A percentile compares a stretch with the other conserved stretches of the same genome.
Evolutionary conservation across 2,888 invertebrate species (phyloP).

Genomic region (Cotesia congregata): DNA sequence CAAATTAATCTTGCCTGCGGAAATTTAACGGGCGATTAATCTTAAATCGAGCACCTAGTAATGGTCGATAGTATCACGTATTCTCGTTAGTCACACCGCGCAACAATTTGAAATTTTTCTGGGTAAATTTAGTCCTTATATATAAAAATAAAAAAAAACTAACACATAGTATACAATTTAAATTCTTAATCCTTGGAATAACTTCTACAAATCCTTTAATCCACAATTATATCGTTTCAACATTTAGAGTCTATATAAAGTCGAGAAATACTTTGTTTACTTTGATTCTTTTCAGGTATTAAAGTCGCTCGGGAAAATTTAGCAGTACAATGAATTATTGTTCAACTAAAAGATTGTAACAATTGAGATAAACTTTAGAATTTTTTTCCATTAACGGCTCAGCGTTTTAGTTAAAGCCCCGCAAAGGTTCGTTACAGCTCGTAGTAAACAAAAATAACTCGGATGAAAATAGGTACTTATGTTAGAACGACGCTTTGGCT

Average conservation of each 20-base stretch:
- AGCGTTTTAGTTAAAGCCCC: background rate
- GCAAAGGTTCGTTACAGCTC: background rate
- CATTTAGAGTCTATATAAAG: too few species aligned
- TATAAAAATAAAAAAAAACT: too few species aligned
- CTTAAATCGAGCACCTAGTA: background rate
- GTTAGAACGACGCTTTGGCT: background rate
- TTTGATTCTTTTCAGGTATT: background rate
- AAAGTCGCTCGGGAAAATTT: background rate
- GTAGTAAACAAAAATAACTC: slow-evolving; percentile 28
- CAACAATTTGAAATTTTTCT: background rate
- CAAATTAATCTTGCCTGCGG: background rate
- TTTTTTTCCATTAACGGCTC: background rate
- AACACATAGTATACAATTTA: too few species aligned
- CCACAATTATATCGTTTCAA: too few species aligned
- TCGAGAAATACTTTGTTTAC: background rate
- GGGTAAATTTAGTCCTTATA: background rate
- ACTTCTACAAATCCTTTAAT: background rate
- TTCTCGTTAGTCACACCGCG: background rate
- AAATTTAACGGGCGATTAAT: background rate
- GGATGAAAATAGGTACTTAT: slow-evolving; percentile 31
- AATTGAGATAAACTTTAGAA: background rate
- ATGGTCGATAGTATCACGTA: background rate
- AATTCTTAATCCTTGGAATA: too few species aligned
- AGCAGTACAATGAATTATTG: background rate
- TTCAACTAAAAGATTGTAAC: background rate